Evolutionary conservation across 2,888 invertebrate species (phyloP).

Genomic region (Rugalucina vietnamica): DNA sequence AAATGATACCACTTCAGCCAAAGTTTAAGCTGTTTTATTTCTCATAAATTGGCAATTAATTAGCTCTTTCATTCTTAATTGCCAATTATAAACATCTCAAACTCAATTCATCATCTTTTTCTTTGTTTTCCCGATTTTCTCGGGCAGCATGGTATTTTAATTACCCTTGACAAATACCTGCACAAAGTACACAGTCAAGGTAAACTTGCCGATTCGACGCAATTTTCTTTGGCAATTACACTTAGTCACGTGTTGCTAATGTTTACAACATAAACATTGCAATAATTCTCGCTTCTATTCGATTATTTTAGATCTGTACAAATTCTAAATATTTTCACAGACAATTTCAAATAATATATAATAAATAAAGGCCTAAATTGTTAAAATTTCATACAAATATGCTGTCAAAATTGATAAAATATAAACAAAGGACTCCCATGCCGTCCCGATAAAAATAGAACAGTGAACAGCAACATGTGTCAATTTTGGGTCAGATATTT

Average conservation of each 20-base stretch:
- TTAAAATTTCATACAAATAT: not conserved
- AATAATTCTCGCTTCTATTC: not conserved
- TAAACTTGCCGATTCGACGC: conserved; percentile 44
- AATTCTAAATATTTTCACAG: not conserved
- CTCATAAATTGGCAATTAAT: too few species aligned
- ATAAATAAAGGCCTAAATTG: not conserved
- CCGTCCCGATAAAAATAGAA: conserved; percentile 1
- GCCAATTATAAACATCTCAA: too few species aligned
- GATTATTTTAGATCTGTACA: not conserved
- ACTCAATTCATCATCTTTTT: too few species aligned
- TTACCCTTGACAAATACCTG: not conserved
- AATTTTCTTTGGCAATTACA: conserved; percentile 66
- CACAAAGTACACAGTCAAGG: not conserved
- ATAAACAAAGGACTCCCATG: not conserved
- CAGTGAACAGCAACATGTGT: not conserved
- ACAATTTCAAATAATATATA: not conserved
- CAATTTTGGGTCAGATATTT: not conserved
- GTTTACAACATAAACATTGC: not conserved
- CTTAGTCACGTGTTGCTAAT: conserved; percentile 61
- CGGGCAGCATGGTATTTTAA: too few species aligned
- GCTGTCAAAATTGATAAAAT: not conserved
- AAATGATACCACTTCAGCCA: too few species aligned
- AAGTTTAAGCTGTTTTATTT: too few species aligned
- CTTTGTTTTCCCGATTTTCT: too few species aligned
- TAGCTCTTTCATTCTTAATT: too few species aligned